These are phyloP conservation scores for Eulemur coronatus DNA, from an alignment of 2,797 vertebrate species.

Conservation along the genomic window DNA sequence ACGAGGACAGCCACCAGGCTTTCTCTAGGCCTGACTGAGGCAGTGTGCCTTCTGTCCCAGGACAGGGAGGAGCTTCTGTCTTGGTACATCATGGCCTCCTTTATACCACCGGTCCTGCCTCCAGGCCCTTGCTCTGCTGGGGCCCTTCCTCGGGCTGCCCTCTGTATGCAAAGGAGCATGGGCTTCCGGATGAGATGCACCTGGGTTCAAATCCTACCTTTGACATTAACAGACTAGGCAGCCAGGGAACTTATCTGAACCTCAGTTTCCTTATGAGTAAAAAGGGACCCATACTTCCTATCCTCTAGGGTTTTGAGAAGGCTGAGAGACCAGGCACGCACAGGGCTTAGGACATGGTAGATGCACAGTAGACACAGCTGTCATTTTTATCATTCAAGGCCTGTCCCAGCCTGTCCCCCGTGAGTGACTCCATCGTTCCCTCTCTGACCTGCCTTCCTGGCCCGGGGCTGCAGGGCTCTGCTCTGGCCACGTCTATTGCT, in stretches of 20 bases:
- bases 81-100: not conserved
- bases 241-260: not conserved
- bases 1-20: too few relatives aligned
- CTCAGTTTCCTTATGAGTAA: not conserved
- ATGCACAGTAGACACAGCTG: not conserved
- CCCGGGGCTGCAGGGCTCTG: not conserved
- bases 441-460: not conserved
- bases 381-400: not conserved
- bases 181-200: not conserved
- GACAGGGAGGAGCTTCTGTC: not conserved
- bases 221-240: not conserved
- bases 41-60: not conserved
- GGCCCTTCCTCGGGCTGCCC: not conserved
- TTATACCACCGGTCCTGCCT: not conserved
- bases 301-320: not conserved
- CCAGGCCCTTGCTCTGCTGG: not conserved
- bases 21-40: not conserved
- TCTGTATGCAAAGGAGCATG: not conserved
- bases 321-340: not conserved
- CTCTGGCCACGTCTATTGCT: accelerated
- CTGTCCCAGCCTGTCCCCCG: not conserved
- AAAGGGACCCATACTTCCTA: not conserved
- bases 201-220: not conserved
- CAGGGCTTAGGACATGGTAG: too few relatives aligned
- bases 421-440: not conserved